These are phyloP conservation scores for Pseudopleuronectes americanus DNA, from an alignment of 2,797 vertebrate species.

Conservation along the genomic window DNA sequence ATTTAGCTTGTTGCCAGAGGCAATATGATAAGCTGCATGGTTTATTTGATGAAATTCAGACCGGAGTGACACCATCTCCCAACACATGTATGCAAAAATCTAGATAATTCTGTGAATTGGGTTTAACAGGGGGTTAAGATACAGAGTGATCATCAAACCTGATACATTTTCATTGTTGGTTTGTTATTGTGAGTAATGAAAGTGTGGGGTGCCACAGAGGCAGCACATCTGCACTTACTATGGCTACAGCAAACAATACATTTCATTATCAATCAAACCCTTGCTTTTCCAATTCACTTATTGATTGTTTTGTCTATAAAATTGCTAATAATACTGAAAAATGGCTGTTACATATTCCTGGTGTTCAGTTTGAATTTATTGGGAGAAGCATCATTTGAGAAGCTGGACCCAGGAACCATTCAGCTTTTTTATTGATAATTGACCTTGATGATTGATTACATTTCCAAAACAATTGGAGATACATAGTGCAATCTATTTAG, in stretches of 20 bases:
- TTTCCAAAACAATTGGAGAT: not conserved
- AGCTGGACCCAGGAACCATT: not conserved
- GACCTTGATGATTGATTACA: not conserved
- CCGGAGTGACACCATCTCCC: slow-evolving; percentile 15
- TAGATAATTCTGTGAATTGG: slow-evolving; percentile 1
- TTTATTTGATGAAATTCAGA: slow-evolving; percentile 60
- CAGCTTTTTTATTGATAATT: not conserved
- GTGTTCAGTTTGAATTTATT: not conserved
- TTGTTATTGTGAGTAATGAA: not conserved
- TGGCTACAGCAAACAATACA: not conserved
- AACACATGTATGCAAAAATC: not conserved
- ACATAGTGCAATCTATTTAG: not conserved
- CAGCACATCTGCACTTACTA: not conserved
- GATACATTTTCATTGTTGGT: slow-evolving; percentile 16
- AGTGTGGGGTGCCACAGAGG: not conserved
- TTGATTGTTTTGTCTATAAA: not conserved
- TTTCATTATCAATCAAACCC: not conserved
- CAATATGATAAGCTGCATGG: slow-evolving; percentile 46
- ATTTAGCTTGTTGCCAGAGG: slow-evolving; percentile 62
- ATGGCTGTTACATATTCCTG: not conserved
- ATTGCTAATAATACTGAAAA: not conserved
- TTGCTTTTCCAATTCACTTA: not conserved
- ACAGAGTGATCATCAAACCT: slow-evolving; percentile 15
- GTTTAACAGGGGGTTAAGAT: not conserved
- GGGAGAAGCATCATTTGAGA: not conserved